Base-by-base conservation (phyloP, 2,797 vertebrate species). In the Syngnathus acus region DNA sequence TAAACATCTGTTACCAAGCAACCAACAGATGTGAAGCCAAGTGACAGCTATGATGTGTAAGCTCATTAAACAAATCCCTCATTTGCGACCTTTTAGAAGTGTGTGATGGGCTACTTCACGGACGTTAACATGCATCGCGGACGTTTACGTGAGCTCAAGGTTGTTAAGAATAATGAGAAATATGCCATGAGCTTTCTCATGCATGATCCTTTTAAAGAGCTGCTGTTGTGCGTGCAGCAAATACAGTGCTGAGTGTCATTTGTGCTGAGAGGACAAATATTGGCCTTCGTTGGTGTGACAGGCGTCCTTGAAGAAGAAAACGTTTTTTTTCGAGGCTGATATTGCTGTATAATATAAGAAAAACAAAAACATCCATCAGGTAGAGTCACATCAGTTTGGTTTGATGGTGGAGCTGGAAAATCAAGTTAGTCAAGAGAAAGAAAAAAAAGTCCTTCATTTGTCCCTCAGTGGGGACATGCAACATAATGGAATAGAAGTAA, bases 1-100 rank as follows among this genome's bases (percentile, higher is more conserved):
- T 76, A 75, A 60, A 67, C 2, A 6, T n/a, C 60, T 67, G 78
- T 81, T 77, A 66, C 80, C 58, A 66, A 65, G 81, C 79, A 83
- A 84, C 75, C 23, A 9, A 51, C 40, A 57, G 13, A 67, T 67
- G 69, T 47, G 6, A 67, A 68, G 66, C 17, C 38, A 61, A 66
- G 62, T 9, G 39, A 39, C 64, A 73, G 65, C 40, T 63, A 66
- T n/a, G 63, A 70, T 60, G 73, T 62, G 70, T 61, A 32, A 64
- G 47, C 43, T 43, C 51, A 66, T 59, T 4, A 60, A 64, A 65
- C 21, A 19, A 40, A 37, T 9, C 17, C 40, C n/a, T 43, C n/a
- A 1, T 45, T 26, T 53, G 38, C 6, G 47, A 9, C 26, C 48
- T 26, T 38, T 4, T 7, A 48, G 8, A 68, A 64, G 48, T 14